Conservation (phyloP, 2,113 vertebrate species). For the Laticauda colubrina region DNA sequence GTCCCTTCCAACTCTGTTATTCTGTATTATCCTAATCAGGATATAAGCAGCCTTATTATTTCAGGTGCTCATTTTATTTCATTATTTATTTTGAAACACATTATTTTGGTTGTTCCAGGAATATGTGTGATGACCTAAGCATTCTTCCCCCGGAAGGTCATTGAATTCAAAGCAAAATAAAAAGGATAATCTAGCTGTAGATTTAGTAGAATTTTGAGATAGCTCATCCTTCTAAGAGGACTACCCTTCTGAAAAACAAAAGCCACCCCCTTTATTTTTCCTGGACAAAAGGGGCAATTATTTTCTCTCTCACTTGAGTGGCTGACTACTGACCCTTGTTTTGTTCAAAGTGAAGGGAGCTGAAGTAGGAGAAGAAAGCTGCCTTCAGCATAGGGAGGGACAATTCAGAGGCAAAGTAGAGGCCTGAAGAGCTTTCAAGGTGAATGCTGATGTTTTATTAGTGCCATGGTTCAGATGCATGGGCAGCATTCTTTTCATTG, state of each 20-base stretch:
- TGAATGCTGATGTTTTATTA: neutral
- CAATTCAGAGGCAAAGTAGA: neutral
- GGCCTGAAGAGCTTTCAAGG: neutral
- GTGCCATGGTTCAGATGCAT: neutral
- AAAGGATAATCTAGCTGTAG: neutral
- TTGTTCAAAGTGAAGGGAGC: neutral
- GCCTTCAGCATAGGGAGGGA: neutral
- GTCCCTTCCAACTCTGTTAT: neutral
- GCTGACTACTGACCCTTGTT: neutral
- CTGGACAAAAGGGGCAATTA: no score
- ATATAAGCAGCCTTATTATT: neutral
- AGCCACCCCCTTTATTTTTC: neutral
- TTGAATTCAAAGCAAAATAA: neutral
- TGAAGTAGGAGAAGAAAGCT: neutral
- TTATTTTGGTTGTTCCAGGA: neutral
- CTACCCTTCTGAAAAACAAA: neutral
- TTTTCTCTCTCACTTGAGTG: neutral
- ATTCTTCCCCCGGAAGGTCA: neutral
- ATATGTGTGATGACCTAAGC: neutral
- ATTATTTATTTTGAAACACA: neutral
- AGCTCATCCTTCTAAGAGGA: neutral
- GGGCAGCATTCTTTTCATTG: neutral
- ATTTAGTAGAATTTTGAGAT: neutral
- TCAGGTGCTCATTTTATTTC: neutral
- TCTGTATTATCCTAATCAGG: neutral